These are phyloP conservation scores for Drosophila prostipennis DNA, from an alignment of 2,888 invertebrate genomes.

Conservation along the genomic window DNA sequence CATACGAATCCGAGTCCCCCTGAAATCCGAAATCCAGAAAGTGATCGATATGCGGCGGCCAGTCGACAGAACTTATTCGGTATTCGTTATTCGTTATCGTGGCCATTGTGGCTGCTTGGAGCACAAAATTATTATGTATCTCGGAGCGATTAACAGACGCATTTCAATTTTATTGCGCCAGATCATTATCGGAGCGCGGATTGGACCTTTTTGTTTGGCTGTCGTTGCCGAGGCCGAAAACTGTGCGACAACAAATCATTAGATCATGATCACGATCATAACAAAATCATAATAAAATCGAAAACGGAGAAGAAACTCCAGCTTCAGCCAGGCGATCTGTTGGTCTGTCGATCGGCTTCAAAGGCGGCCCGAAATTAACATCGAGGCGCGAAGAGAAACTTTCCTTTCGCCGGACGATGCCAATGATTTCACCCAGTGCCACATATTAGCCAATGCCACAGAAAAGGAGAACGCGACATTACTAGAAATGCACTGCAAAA, in stretches of 20 bases:
- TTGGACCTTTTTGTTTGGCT: constrained; percentile 47
- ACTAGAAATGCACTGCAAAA: constrained; percentile 9
- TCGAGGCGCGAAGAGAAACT: constrained; percentile 74
- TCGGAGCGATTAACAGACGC: constrained; percentile 75
- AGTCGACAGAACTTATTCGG: constrained; percentile 38
- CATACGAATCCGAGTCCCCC: constrained; percentile 17
- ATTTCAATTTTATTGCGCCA: constrained; percentile 77
- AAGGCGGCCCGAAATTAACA: constrained; percentile 72
- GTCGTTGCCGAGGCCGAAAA: constrained; percentile 33
- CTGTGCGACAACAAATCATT: constrained; percentile 65
- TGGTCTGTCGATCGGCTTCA: constrained; percentile 49
- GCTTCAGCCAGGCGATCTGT: constrained; percentile 17
- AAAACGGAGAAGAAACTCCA: constrained; percentile 25
- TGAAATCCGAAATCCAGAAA: constrained; percentile 15
- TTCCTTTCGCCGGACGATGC: constrained; percentile 58
- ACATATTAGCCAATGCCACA: constrained; percentile 58
- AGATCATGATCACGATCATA: constrained; percentile 58
- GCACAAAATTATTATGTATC: constrained; percentile 78
- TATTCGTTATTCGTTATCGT: constrained; percentile 40
- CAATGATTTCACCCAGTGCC: constrained; percentile 73
- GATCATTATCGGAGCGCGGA: constrained; percentile 68
- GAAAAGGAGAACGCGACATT: constrained; percentile 43
- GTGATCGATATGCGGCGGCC: constrained; percentile 72
- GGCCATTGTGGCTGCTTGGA: constrained; percentile 40
- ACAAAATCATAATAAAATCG: constrained; percentile 42